Conservation (phyloP, 2,113 vertebrate genomes). For the Naja naja region DNA sequence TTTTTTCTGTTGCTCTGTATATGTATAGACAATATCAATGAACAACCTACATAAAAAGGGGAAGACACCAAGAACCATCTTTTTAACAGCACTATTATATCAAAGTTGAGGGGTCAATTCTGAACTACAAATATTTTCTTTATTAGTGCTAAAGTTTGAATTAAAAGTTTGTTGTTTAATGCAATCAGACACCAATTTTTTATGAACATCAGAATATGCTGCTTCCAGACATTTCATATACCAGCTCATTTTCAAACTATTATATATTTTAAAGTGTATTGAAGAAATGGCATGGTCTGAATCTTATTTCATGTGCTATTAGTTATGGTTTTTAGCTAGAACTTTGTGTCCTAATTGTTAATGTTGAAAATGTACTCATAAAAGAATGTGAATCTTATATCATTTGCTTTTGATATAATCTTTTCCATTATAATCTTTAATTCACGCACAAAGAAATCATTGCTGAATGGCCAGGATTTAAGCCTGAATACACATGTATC, state of each 20-base stretch:
- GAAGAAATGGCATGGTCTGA: not conserved
- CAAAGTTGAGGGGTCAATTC: too few species aligned
- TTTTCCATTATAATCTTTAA: not conserved
- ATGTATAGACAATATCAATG: too few species aligned
- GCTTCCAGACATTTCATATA: not conserved
- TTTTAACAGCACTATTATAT: too few species aligned
- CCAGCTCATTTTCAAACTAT: not conserved
- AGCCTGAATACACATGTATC: not conserved
- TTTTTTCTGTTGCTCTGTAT: not conserved
- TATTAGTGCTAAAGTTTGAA: not conserved
- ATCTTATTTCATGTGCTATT: not conserved
- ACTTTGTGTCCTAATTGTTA: not conserved
- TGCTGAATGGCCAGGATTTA: not conserved
- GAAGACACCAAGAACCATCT: too few species aligned
- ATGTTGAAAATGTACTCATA: not conserved
- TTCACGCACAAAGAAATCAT: not conserved
- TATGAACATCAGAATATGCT: conserved; percentile 13
- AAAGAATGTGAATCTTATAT: not conserved
- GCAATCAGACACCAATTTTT: conserved; percentile 1
- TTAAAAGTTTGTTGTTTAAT: not conserved
- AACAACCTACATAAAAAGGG: too few species aligned
- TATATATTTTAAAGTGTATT: not conserved
- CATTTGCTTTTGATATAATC: not conserved
- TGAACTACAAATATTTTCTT: not conserved
- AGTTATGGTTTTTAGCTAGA: not conserved